Conservation (phyloP, 2,113 vertebrate species). For the Pangasianodon gigas region DNA sequence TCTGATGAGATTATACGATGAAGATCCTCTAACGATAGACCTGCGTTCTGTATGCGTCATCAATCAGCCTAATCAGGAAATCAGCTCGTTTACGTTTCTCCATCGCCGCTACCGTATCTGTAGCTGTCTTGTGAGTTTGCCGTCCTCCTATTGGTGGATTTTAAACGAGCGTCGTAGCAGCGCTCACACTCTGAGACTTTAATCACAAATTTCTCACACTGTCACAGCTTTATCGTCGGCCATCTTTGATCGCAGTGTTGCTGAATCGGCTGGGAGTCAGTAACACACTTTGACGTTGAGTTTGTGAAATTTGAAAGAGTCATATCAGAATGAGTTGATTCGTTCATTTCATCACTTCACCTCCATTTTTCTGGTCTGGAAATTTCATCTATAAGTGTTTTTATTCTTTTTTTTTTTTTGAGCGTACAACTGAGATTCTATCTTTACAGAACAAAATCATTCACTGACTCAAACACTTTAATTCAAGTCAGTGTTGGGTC, state of each 20-base stretch:
- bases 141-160: not conserved
- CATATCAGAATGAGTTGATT: not conserved
- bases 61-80: no score
- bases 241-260: no score
- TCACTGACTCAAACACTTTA: not conserved
- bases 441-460: not conserved
- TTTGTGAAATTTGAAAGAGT: no score
- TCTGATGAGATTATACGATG: no score
- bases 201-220: no score
- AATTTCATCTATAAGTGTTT: not conserved
- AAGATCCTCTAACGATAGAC: no score
- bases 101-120: not conserved
- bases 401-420: not conserved
- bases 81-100: not conserved
- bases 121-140: not conserved
- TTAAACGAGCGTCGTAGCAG: not conserved
- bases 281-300: not conserved
- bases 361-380: not conserved
- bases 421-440: not conserved
- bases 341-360: not conserved
- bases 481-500: not conserved
- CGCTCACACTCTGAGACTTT: not conserved
- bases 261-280: no score
- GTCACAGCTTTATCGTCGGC: no score
- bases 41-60: no score